Evolutionary conservation across 1,140 invertebrate genomes (phyloP), one percentile per base, ranked within the genome.

Genomic region (Spodoptera frugiperda): DNA sequence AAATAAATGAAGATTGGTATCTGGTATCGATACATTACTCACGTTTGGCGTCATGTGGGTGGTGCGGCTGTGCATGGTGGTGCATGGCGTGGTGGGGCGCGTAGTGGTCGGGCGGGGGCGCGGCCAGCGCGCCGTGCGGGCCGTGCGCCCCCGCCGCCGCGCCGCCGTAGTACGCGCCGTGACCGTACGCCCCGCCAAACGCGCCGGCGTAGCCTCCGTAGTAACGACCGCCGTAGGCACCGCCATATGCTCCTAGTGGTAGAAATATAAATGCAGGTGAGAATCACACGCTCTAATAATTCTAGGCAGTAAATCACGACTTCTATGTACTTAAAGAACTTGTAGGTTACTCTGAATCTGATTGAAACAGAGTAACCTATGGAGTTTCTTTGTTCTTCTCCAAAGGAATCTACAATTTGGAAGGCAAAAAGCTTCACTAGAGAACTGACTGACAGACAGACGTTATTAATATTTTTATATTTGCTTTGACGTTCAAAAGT

Each of bases 221-320:
- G 86, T 91, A 91, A 21, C 90, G 85, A 3, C 80, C 83, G 75
- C 83, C 87, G 79, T 90, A 91, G 54, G 83, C 80, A n/a, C 83
- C 82, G 10, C 82, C 82, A 76, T 84, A 84, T 15, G 76, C 85
- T n/a, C 87, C 90, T 48, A 30, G 2, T 10, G 1, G 11, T 39
- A 39, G 6, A 39, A 39, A 39, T 8, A 39, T 9, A 39, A 39
- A 39, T 6, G 9, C 33, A 39, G 9, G 33, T 39, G 6, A 39
- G 25, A n/a, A n/a, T n/a, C n/a, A n/a, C n/a, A n/a, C n/a, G n/a
- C n/a, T n/a, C n/a, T n/a, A n/a, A n/a, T n/a, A n/a, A n/a, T n/a
- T n/a, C n/a, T n/a, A n/a, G n/a, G n/a, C n/a, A n/a, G n/a, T n/a
- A n/a, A n/a, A n/a, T n/a, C n/a, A n/a, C n/a, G n/a, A n/a, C n/a